Evolutionary conservation across 2,797 vertebrate species (phyloP).

Genomic region (Austrolebias charrua): DNA sequence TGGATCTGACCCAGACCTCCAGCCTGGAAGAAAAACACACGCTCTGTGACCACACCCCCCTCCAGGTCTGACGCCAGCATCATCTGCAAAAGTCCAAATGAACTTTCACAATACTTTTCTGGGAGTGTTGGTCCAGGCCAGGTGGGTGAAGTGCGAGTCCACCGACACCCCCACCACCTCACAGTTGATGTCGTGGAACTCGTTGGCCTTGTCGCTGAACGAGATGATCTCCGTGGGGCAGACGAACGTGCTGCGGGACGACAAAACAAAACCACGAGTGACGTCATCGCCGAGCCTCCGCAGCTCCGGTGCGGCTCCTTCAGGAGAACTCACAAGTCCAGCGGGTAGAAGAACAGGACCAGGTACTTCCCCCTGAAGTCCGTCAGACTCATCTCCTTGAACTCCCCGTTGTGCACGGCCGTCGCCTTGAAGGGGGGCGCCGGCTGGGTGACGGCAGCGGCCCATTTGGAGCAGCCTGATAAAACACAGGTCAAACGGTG

Average conservation of each 20-base stretch:
- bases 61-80: too few species aligned
- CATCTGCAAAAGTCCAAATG: too few species aligned
- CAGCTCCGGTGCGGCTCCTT: too few species aligned
- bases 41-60: too few species aligned
- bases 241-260: constrained; percentile 89
- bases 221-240: constrained; percentile 97
- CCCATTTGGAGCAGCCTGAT: constrained; percentile 72
- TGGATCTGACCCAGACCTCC: constrained; percentile 94
- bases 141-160: constrained; percentile 94
- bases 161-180: constrained; percentile 93
- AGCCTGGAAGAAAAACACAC: constrained; percentile 68
- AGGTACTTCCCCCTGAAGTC: constrained; percentile 96
- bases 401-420: constrained; percentile 90
- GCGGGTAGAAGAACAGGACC: constrained; percentile 97
- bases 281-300: not conserved
- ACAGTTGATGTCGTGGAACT: constrained; percentile 94
- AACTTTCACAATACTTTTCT: constrained; percentile 83
- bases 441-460: constrained; percentile 87
- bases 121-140: constrained; percentile 95
- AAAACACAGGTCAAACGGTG: constrained; percentile 14
- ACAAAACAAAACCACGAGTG: not conserved
- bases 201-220: constrained; percentile 95
- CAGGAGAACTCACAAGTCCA: constrained; percentile 91
- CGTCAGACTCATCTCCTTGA: constrained; percentile 90
- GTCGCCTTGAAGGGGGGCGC: constrained; percentile 93